A percentile compares a stretch with the other conserved stretches of the same genome.
Conservation (phyloP, 2,797 vertebrate genomes). For the Ptychobarbus kaznakovi region DNA sequence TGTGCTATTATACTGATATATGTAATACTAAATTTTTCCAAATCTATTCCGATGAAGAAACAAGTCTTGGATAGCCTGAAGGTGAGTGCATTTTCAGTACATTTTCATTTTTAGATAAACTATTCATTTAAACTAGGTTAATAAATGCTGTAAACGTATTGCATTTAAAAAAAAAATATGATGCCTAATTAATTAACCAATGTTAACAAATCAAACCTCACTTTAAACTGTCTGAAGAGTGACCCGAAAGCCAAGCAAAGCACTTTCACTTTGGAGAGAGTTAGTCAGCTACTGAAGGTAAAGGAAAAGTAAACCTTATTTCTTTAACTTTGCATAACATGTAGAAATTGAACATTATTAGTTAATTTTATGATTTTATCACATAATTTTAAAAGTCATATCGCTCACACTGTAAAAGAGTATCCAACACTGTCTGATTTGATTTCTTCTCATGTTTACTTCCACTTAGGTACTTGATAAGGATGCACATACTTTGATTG, state of each 20-base stretch:
- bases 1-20: not conserved
- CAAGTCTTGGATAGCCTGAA: not conserved
- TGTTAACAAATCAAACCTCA: not conserved
- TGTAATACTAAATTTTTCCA: not conserved
- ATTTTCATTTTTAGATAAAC: not conserved
- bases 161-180: not conserved
- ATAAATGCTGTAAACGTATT: not conserved
- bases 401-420: not conserved
- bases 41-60: not conserved
- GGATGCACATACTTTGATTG: conserved; percentile 16
- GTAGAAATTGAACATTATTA: not conserved
- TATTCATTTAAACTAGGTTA: not conserved
- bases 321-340: not conserved
- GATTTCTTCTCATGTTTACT: not conserved
- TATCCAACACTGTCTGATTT: not conserved
- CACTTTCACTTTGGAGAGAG: not conserved
- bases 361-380: not conserved
- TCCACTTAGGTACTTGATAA: not conserved
- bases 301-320: not conserved
- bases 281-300: not conserved
- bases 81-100: not conserved
- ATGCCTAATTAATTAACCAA: not conserved
- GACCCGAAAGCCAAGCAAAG: not conserved
- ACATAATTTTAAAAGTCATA: not conserved
- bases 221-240: not conserved